Conservation (phyloP, 2,888 invertebrate genomes). For the Papilio demoleus region DNA sequence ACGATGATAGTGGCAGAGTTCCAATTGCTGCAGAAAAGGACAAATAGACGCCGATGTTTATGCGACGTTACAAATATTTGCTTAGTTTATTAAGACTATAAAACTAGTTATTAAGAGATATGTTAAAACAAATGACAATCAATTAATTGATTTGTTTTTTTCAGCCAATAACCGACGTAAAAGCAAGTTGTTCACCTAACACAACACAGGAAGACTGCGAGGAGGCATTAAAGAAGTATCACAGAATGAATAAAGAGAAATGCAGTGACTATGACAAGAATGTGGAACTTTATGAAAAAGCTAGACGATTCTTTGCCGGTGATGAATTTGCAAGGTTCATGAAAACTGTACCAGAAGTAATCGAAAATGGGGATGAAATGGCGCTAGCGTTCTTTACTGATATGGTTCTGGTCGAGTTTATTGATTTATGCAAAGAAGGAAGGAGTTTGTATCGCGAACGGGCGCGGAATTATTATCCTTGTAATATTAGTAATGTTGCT, state of each 20-base stretch:
- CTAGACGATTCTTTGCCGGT: constrained; percentile 16
- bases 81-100: too few species aligned
- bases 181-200: constrained; percentile 3
- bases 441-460: constrained; percentile 11
- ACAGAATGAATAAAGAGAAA: constrained; percentile 2
- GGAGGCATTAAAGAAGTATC: background rate
- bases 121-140: too few species aligned
- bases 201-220: background rate
- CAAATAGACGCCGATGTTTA: too few species aligned
- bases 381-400: constrained; percentile 22
- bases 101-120: too few species aligned
- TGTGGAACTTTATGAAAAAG: constrained; percentile 1
- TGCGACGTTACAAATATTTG: too few species aligned
- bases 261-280: constrained; percentile 7
- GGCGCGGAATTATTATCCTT: background rate
- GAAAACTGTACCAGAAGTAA: background rate
- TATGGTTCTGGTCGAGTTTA: constrained; percentile 7
- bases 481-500: constrained; percentile 5
- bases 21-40: too few species aligned
- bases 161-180: constrained; percentile 11
- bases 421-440: constrained; percentile 12
- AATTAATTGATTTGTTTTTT: too few species aligned
- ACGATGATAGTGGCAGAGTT: too few species aligned
- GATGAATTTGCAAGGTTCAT: background rate
- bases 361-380: constrained; percentile 11